Evolutionary conservation across 2,888 invertebrate species (phyloP).

Genomic region (Netelia melanura): DNA sequence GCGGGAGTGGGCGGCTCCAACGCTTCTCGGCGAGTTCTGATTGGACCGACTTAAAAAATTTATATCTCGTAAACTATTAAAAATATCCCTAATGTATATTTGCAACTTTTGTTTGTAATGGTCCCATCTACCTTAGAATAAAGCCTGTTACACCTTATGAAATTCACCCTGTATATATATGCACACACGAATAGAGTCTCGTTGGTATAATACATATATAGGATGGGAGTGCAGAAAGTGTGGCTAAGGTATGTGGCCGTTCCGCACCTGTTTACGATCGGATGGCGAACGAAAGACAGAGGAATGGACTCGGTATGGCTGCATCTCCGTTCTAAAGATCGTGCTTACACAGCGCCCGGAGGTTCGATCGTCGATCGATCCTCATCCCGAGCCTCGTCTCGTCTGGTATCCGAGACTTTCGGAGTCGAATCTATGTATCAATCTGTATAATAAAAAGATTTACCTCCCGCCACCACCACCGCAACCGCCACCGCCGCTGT

Average conservation of each 20-base stretch:
- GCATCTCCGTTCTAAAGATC: conserved; percentile 27
- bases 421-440: too few relatives aligned
- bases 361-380: conserved; percentile 58
- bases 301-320: conserved; percentile 8
- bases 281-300: conserved; percentile 27
- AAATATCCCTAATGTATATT: too few relatives aligned
- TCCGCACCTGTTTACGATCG: conserved; percentile 65
- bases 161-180: neutral
- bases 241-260: conserved; percentile 58
- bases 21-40: too few relatives aligned
- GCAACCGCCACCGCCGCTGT: too few relatives aligned
- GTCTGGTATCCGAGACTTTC: conserved; percentile 24
- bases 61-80: too few relatives aligned
- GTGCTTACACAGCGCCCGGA: conserved; percentile 13
- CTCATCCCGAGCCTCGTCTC: conserved; percentile 47
- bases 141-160: too few relatives aligned
- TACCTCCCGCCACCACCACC: neutral
- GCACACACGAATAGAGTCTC: neutral
- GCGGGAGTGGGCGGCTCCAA: too few relatives aligned
- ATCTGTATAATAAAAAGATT: neutral
- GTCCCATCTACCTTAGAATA: too few relatives aligned
- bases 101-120: too few relatives aligned
- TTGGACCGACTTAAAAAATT: too few relatives aligned
- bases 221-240: conserved; percentile 53
- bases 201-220: conserved; percentile 1